Conservation (phyloP, 92 coral and sea anemone genomes). For the Phymanthus crucifer region DNA sequence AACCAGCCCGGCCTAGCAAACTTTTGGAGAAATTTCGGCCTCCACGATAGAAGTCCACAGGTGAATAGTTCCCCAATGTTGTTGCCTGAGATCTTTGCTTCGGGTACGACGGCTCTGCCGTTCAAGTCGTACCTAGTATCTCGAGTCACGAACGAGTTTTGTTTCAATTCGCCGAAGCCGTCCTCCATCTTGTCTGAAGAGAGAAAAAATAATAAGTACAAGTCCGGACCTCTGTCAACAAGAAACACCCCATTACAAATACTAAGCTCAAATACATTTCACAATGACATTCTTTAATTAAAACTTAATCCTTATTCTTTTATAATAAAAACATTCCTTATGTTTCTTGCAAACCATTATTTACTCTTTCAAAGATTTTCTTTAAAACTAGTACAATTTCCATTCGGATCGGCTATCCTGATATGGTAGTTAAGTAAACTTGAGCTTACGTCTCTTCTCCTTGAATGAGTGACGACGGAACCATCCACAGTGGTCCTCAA, state of each 20-base stretch:
- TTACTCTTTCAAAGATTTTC: neutral
- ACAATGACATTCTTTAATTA: neutral
- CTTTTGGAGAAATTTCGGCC: slow-evolving; percentile 67
- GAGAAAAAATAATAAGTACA: neutral
- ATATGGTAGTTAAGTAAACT: neutral
- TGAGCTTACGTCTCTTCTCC: neutral
- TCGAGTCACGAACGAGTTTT: neutral
- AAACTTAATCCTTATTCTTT: neutral
- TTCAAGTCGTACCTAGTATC: neutral
- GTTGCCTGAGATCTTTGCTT: neutral
- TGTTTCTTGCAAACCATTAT: neutral
- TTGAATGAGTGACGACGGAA: neutral
- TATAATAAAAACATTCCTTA: no score
- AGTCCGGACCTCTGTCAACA: neutral
- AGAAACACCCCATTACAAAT: neutral
- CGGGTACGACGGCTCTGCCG: neutral
- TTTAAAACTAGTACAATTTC: neutral
- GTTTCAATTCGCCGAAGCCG: neutral
- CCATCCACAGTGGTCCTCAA: neutral
- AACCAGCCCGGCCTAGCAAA: slow-evolving; percentile 84
- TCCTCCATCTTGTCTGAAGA: neutral
- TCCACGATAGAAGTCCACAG: slow-evolving; percentile 63
- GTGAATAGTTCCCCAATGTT: slow-evolving; percentile 18
- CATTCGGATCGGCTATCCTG: neutral
- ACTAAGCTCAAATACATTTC: neutral